Percentiles rank a stretch among this genome's conserved stretches.
These are phyloP conservation scores for Theocolax elegans DNA, from an alignment of 1,140 invertebrate species.

Conservation along the genomic window DNA sequence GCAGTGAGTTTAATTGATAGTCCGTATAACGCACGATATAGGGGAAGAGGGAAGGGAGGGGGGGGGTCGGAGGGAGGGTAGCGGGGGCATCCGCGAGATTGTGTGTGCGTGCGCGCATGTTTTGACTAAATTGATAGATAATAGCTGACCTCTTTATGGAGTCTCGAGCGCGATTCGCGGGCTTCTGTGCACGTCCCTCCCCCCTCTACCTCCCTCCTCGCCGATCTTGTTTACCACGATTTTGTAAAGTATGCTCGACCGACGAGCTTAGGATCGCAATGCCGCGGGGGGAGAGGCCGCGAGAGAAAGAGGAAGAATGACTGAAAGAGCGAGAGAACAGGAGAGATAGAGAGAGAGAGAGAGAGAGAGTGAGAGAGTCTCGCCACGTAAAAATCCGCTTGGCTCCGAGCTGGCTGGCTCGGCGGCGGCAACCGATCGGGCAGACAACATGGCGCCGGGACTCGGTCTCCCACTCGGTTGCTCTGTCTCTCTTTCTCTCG, in stretches of 20 bases:
- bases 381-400: constrained; percentile 58
- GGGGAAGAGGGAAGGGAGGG: no score
- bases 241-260: neutral
- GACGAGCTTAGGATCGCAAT: no score
- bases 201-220: neutral
- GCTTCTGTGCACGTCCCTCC: neutral
- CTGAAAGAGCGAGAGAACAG: neutral
- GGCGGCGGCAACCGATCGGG: constrained; percentile 52
- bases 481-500: neutral
- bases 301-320: neutral
- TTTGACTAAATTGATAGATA: constrained; percentile 43
- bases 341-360: constrained; percentile 11
- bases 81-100: neutral
- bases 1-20: constrained; percentile 25
- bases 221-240: constrained; percentile 26
- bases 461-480: constrained; percentile 49
- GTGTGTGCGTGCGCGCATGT: constrained; percentile 7
- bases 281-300: neutral
- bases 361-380: constrained; percentile 15
- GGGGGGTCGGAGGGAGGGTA: neutral
- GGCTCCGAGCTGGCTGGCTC: constrained; percentile 64
- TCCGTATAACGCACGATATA: no score
- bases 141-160: constrained; percentile 36
- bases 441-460: constrained; percentile 67
- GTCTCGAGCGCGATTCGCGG: constrained; percentile 3